Evolutionary conservation across 1,140 invertebrate species (phyloP).

Genomic region (Brachionus rotundiformis): DNA sequence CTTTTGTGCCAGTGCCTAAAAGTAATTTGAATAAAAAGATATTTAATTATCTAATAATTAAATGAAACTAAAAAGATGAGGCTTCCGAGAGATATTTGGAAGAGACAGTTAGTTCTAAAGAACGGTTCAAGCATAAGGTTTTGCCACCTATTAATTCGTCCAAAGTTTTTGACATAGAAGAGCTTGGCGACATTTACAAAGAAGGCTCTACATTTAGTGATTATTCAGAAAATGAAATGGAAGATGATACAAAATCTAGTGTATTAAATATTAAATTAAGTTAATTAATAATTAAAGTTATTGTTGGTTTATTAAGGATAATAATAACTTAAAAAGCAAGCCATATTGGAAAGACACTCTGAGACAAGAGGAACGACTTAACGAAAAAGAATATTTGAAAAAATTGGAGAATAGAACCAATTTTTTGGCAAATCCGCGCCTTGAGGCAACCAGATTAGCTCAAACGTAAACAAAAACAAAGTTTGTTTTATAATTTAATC

Average conservation of each 20-base stretch:
- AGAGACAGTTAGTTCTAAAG: slow-evolving; percentile 4
- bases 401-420: slow-evolving; percentile 9
- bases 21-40: too few relatives aligned
- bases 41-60: neutral
- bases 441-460: neutral
- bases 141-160: slow-evolving; percentile 8
- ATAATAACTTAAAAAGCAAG: neutral
- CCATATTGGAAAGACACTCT: slow-evolving; percentile 38
- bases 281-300: too few relatives aligned
- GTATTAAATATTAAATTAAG: neutral
- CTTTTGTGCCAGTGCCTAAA: slow-evolving; percentile 57
- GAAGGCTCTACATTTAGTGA: neutral
- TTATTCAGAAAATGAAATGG: neutral
- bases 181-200: neutral
- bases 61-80: neutral
- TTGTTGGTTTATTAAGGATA: too few relatives aligned
- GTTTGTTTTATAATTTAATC: neutral
- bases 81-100: neutral
- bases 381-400: slow-evolving; percentile 3
- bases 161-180: neutral
- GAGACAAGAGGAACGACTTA: slow-evolving; percentile 36
- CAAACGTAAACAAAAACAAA: neutral
- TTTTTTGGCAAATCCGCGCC: slow-evolving; percentile 40
- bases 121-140: neutral
- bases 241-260: neutral